Percentiles rank a stretch among this genome's conserved stretches.
Evolutionary conservation across 2,113 vertebrate species (phyloP).

Genomic region (Pygoscelis antarcticus): DNA sequence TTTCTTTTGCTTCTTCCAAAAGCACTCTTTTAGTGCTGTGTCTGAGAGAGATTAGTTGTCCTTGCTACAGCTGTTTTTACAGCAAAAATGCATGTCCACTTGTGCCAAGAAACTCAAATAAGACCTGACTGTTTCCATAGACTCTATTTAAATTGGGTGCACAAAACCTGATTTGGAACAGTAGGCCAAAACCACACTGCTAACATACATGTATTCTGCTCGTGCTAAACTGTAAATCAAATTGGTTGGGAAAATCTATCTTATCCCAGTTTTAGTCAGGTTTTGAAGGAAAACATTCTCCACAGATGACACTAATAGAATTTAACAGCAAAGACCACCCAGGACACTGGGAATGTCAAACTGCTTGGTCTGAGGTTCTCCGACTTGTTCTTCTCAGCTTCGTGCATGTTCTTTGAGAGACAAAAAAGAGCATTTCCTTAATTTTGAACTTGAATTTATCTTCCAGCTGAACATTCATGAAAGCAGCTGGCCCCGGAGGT

Average conservation of each 20-base stretch:
- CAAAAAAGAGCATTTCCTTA: slow-evolving; percentile 32
- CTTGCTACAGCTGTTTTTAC: background rate
- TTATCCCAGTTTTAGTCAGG: background rate
- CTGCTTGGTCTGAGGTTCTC: slow-evolving; percentile 40
- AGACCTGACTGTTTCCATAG: background rate
- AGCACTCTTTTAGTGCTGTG: background rate
- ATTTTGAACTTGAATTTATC: slow-evolving; percentile 15
- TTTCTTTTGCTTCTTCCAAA: background rate
- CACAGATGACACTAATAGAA: background rate
- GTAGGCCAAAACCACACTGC: background rate
- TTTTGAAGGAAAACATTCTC: slow-evolving; percentile 22
- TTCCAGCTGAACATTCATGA: background rate
- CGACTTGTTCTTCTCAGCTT: background rate
- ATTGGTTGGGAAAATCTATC: background rate
- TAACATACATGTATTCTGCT: background rate
- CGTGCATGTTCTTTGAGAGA: background rate
- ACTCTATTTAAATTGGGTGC: background rate
- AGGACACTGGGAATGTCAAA: slow-evolving; percentile 29
- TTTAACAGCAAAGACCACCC: slow-evolving; percentile 41
- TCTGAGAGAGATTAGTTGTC: background rate
- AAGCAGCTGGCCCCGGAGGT: slow-evolving; percentile 22
- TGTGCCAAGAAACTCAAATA: background rate
- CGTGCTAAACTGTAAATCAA: background rate
- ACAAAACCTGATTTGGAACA: background rate
- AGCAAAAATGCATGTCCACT: background rate